Conservation (phyloP, 2,888 invertebrate species). For the Uropetala carovei region DNA sequence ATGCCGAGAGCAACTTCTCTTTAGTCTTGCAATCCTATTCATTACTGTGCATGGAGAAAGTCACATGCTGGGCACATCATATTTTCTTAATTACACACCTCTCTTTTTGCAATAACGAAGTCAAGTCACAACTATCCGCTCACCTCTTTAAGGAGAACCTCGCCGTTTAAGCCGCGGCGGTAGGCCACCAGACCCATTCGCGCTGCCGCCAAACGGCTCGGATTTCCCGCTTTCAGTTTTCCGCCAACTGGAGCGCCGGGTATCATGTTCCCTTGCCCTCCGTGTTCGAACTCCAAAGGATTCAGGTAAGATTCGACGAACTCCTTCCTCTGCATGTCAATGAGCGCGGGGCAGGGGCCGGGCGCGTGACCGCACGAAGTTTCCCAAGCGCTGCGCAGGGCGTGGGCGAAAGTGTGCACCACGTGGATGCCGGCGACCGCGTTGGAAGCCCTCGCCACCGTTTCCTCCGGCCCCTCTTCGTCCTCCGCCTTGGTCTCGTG, state of each 20-base stretch:
- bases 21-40: too few species aligned
- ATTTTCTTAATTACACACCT: too few species aligned
- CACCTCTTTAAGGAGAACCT: slow-evolving; percentile 41
- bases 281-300: slow-evolving; percentile 68
- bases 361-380: slow-evolving; percentile 69
- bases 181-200: slow-evolving; percentile 57
- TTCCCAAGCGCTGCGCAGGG: slow-evolving; percentile 71
- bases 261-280: slow-evolving; percentile 14
- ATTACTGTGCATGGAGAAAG: too few species aligned
- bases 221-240: slow-evolving; percentile 59
- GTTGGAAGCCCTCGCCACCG: slow-evolving; percentile 65
- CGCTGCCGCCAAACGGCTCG: slow-evolving; percentile 60
- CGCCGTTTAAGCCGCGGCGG: slow-evolving; percentile 13
- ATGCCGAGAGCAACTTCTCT: too few species aligned
- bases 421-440: slow-evolving; percentile 70
- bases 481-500: not conserved
- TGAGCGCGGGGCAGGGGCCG: slow-evolving; percentile 69
- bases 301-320: slow-evolving; percentile 69
- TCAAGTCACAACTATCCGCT: not conserved
- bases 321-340: slow-evolving; percentile 69
- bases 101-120: too few species aligned
- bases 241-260: slow-evolving; percentile 49
- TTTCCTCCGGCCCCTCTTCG: slow-evolving; percentile 25
- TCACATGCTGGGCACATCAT: too few species aligned
- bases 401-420: slow-evolving; percentile 70